phyloP scores from a whole-genome alignment of 2,797 vertebrate genomes.

The Sciurus vulgaris region DNA sequence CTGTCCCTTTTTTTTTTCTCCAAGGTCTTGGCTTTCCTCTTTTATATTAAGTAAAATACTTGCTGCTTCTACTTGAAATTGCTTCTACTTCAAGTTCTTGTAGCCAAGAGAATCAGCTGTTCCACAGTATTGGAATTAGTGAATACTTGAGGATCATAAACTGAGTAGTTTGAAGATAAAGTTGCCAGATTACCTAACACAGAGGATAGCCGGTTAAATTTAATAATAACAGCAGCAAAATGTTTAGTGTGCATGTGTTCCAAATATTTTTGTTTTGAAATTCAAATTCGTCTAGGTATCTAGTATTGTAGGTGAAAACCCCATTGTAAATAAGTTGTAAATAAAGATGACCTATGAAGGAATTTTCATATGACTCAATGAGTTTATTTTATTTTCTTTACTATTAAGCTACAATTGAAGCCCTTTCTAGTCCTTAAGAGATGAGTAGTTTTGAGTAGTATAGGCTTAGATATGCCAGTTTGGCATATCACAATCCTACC shows the following conservation, averaged over 20 bases:
- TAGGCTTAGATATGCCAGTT: not conserved
- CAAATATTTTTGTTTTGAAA: not conserved
- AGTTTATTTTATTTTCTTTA: not conserved
- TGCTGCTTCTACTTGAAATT: not conserved
- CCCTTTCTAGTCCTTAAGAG: not conserved
- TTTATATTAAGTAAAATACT: not conserved
- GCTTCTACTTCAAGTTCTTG: not conserved
- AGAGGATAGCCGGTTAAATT: not conserved
- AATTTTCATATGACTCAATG: not conserved
- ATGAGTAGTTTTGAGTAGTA: not conserved
- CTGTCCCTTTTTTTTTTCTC: not conserved
- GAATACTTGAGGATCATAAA: not conserved
- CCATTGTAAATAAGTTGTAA: not conserved
- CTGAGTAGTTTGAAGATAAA: not conserved
- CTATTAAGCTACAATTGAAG: not conserved
- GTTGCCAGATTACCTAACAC: not conserved
- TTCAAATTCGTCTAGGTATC: not conserved
- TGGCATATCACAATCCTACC: not conserved
- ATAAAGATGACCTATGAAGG: not conserved
- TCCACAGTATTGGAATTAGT: not conserved
- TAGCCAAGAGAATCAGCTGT: not conserved
- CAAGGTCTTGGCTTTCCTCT: not conserved
- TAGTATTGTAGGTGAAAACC: not conserved
- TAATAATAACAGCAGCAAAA: not conserved
- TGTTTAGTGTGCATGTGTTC: not conserved